Base-by-base conservation (phyloP, 92 coral and sea anemone genomes). In the Paramuricea clavata region DNA sequence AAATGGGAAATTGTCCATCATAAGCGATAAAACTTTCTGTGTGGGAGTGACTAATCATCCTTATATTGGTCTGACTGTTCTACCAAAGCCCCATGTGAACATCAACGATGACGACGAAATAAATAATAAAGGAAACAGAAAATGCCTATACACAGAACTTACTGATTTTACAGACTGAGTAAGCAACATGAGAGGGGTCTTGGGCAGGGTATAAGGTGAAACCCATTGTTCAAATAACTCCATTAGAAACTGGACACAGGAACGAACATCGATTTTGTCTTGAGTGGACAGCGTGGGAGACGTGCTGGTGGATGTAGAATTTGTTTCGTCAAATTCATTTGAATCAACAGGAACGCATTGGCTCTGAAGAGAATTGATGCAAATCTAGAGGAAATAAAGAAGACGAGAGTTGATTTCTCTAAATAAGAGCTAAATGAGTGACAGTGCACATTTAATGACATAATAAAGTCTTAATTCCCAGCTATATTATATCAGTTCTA, bases 201-300 rank as follows among this genome's bases (percentile, higher is more conserved):
- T 94, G 88, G 99, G 99, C 13, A 94, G 98, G 21, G 95, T 92
- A 81, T 93, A 96, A 82, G 98, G 99, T 22, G 99, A 96, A 92
- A 96, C 93, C 99, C 99, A 96, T 62, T 96, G 99, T 25, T 96
- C 95, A 90, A 96, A 96, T 8, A 96, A 92, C 69, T 96, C 99
- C 60, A 96, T 92, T 44, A 96, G 86, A 86, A 96, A 96, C 90
- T 96, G 99, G 21, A 94, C 94, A 85, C 99, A 96, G 0, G 99
- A 96, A 75, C 94, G 93, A 73, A 96, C 95, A 85, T 96, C 99
- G 21, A 93, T 95, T 33, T 94, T 96, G 59, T 92, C 98, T 67
- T 97, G 96, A 67, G 90, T 85, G 70, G 98, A 89, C 92, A 85
- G 87, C 78, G 93, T 91, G 74, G 98, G 93, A 39, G 93, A 69